Evolutionary conservation across 2,113 vertebrate genomes (phyloP).

Genomic region (Porphyrio hochstetteri): DNA sequence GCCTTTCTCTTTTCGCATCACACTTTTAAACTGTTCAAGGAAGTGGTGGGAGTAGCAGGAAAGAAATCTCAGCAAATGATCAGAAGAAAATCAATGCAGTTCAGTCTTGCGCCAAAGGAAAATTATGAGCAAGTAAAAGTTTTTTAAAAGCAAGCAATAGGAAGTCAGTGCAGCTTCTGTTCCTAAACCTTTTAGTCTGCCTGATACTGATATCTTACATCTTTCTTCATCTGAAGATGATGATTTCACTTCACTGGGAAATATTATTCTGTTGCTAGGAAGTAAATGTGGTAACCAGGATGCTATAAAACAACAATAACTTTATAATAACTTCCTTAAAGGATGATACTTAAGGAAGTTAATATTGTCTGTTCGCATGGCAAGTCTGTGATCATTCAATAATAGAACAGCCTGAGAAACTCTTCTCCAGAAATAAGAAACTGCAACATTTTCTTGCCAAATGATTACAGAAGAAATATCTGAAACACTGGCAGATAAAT

Average conservation of each 20-base stretch:
- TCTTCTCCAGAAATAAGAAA: background rate
- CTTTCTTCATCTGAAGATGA: background rate
- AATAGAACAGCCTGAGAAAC: background rate
- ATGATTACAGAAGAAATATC: background rate
- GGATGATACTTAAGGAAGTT: background rate
- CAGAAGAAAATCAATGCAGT: background rate
- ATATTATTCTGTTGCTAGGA: slow-evolving; percentile 36
- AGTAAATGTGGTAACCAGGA: background rate
- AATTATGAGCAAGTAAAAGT: background rate
- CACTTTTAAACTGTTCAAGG: background rate
- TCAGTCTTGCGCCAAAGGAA: background rate
- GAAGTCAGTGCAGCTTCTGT: background rate
- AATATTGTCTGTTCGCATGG: background rate
- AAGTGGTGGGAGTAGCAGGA: background rate
- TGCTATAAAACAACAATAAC: background rate
- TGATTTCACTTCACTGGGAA: background rate
- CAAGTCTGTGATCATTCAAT: background rate
- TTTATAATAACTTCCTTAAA: background rate
- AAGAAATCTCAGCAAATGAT: background rate
- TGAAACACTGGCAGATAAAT: background rate
- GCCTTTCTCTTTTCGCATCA: background rate
- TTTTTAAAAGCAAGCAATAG: background rate
- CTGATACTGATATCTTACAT: background rate
- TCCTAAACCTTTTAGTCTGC: background rate
- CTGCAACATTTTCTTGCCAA: background rate